Percentiles rank a stretch among this genome's conserved stretches.
Conservation (phyloP, 2,797 vertebrate species). For the Amblyopsis hoosieri region DNA sequence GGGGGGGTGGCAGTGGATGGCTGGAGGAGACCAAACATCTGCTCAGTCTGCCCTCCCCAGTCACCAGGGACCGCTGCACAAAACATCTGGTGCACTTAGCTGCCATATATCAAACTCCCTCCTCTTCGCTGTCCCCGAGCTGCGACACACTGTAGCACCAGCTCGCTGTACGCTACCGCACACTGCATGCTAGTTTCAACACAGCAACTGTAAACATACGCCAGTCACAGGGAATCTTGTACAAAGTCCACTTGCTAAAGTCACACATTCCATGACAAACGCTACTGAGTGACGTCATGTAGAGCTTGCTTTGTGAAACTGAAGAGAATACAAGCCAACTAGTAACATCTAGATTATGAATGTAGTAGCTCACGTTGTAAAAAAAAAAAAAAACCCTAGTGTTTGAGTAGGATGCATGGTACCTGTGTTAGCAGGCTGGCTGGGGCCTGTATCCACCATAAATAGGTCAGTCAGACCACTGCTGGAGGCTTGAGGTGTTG, state of each 20-base stretch:
- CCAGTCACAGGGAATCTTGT: neutral
- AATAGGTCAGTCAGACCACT: constrained; percentile 87
- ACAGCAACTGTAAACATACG: neutral
- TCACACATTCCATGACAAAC: no score
- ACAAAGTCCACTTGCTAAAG: no score
- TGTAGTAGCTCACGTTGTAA: no score
- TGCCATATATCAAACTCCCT: constrained; percentile 67
- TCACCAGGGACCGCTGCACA: constrained; percentile 91
- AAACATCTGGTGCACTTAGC: constrained; percentile 92
- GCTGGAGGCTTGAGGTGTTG: constrained; percentile 77
- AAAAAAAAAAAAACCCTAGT: no score
- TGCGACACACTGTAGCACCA: constrained; percentile 34
- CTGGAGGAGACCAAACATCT: constrained; percentile 89
- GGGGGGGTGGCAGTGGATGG: constrained; percentile 54
- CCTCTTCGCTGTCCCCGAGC: constrained; percentile 70
- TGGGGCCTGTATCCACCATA: constrained; percentile 82
- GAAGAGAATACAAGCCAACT: no score
- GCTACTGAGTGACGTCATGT: no score
- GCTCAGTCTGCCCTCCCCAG: constrained; percentile 86
- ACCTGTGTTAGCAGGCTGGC: constrained; percentile 82
- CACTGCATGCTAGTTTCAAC: constrained; percentile 4
- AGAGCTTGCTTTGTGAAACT: no score
- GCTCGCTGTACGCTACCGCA: constrained; percentile 16
- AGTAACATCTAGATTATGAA: neutral
- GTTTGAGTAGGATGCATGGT: constrained; percentile 9